phyloP scores from a whole-genome alignment of 2,888 invertebrate species.

The Sceliomorpha sp. region DNA sequence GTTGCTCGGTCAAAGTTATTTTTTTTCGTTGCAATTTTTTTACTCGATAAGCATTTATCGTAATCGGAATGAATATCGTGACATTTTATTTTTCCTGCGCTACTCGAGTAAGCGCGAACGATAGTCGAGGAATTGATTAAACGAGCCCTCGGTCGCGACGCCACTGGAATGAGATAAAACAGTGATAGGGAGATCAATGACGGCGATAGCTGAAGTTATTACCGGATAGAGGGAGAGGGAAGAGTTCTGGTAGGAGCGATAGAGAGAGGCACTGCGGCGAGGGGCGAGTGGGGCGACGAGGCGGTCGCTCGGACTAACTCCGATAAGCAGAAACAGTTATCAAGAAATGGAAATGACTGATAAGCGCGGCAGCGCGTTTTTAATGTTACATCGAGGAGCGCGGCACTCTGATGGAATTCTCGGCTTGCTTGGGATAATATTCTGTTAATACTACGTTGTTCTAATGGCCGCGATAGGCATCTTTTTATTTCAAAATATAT shows the following conservation, averaged over 20 bases:
- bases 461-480: constrained; percentile 44
- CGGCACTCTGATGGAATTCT: constrained; percentile 58
- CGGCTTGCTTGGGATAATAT: constrained; percentile 51
- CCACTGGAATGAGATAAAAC: constrained; percentile 79
- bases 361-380: constrained; percentile 77
- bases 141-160: constrained; percentile 73
- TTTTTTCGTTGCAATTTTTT: constrained; percentile 5
- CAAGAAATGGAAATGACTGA: constrained; percentile 83
- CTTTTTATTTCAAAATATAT: constrained; percentile 34
- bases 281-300: constrained; percentile 49
- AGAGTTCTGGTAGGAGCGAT: constrained; percentile 58
- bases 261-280: constrained; percentile 50
- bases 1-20: too few species aligned
- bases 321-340: constrained; percentile 80
- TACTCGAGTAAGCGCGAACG: constrained; percentile 49
- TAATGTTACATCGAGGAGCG: constrained; percentile 70
- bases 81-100: constrained; percentile 43
- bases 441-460: constrained; percentile 52
- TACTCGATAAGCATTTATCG: constrained; percentile 38
- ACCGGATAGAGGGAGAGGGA: constrained; percentile 78
- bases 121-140: constrained; percentile 56
- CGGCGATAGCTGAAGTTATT: constrained; percentile 79
- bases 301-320: constrained; percentile 66
- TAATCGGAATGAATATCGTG: constrained; percentile 46
- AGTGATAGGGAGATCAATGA: constrained; percentile 80